Percentiles rank a stretch among this genome's conserved stretches.
Evolutionary conservation across 2,113 vertebrate species (phyloP).

Genomic region (Anolis sagrei): DNA sequence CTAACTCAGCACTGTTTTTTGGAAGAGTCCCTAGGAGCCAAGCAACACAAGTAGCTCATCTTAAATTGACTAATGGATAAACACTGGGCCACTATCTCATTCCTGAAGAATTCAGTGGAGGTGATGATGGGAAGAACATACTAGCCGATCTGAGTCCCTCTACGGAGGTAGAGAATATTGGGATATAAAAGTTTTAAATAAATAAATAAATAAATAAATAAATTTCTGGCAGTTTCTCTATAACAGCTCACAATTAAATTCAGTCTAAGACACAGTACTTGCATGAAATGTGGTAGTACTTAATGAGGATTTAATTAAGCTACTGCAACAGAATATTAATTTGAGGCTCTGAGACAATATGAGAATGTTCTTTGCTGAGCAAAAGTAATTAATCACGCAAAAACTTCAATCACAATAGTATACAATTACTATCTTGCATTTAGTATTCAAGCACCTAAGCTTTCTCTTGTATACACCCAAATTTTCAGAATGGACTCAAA

Average conservation of each 20-base stretch:
- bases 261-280: constrained; percentile 27
- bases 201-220: not conserved
- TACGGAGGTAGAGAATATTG: no score
- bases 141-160: no score
- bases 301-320: constrained; percentile 53
- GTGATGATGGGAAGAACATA: no score
- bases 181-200: no score
- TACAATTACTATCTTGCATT: not conserved
- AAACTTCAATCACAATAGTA: fast-evolving
- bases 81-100: not conserved
- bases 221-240: constrained; percentile 37
- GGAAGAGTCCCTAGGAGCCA: not conserved
- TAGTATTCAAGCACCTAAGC: not conserved
- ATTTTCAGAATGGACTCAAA: not conserved
- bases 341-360: constrained; percentile 11
- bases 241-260: constrained; percentile 35
- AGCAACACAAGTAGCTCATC: not conserved
- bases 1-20: not conserved
- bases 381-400: constrained; percentile 3
- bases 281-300: constrained; percentile 12
- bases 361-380: not conserved
- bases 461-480: not conserved
- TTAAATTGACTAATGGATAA: not conserved
- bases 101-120: not conserved
- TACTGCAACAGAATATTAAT: constrained; percentile 30